Conservation (phyloP, 1,140 invertebrate genomes). For the Atta cephalotes region DNA sequence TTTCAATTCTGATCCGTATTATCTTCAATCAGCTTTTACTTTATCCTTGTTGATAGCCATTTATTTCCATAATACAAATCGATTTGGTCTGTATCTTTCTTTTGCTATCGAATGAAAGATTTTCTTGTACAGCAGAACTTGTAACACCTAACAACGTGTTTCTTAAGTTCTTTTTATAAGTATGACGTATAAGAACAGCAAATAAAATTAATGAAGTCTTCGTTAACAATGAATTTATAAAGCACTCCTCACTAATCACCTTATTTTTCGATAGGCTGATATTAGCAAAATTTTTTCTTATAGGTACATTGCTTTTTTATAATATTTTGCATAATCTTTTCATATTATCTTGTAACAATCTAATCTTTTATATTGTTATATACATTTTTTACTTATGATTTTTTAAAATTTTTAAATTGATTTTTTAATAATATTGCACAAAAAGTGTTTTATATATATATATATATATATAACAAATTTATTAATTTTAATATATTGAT, state of each 20-base stretch:
- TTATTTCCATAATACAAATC: conserved; percentile 13
- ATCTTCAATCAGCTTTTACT: conserved; percentile 23
- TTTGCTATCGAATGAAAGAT: background rate
- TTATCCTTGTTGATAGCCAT: conserved; percentile 17
- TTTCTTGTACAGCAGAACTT: background rate
- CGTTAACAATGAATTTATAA: conserved; percentile 16
- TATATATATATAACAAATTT: no score
- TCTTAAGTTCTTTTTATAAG: conserved; percentile 28
- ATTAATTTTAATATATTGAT: background rate
- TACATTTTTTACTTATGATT: background rate
- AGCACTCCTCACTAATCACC: background rate
- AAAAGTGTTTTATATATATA: background rate
- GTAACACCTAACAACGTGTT: conserved; percentile 13
- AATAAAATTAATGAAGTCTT: background rate
- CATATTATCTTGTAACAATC: background rate
- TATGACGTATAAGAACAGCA: background rate
- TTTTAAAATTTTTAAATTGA: background rate
- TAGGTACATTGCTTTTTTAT: background rate
- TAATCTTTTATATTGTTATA: background rate
- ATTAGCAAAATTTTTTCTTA: background rate
- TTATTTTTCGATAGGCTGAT: background rate
- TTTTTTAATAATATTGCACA: background rate
- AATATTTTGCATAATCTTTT: background rate
- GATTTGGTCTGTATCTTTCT: conserved; percentile 24
- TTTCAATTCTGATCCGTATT: conserved; percentile 45